phyloP scores from a whole-genome alignment of 2,888 invertebrate genomes.

The Eudemis profundana region DNA sequence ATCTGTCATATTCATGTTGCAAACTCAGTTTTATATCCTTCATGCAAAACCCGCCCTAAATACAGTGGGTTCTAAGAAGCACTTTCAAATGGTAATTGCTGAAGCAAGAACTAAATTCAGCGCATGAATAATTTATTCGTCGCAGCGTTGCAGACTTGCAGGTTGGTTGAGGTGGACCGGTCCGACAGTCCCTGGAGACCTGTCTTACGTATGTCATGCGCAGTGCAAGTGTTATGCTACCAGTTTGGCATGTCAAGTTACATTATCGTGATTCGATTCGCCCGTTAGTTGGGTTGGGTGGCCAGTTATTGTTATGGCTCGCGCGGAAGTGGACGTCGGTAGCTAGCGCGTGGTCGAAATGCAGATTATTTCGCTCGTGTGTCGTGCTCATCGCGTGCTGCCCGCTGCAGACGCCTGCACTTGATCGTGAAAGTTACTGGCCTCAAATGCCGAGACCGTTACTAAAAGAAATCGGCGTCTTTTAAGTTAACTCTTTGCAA shows the following conservation, averaged over 20 bases:
- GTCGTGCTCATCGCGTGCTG: constrained; percentile 69
- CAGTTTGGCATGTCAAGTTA: constrained; percentile 52
- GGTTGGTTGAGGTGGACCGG: constrained; percentile 13
- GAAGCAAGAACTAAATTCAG: constrained; percentile 26
- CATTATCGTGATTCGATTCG: constrained; percentile 46
- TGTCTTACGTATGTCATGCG: constrained; percentile 32
- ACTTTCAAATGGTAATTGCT: constrained; percentile 33
- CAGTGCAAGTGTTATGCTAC: constrained; percentile 33
- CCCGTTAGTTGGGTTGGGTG: constrained; percentile 47
- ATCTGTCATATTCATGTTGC: background rate
- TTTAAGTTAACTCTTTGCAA: constrained; percentile 54
- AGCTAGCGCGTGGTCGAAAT: constrained; percentile 54
- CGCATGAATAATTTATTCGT: constrained; percentile 32
- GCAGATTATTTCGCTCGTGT: constrained; percentile 57
- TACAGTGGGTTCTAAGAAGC: background rate
- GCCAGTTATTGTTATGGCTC: constrained; percentile 71
- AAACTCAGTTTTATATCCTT: background rate
- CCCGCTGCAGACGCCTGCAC: constrained; percentile 70
- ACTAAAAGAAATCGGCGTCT: constrained; percentile 72
- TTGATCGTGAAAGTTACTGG: constrained; percentile 83
- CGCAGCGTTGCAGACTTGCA: constrained; percentile 27
- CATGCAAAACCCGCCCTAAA: constrained; percentile 10
- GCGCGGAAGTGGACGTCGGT: constrained; percentile 71
- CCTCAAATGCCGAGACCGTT: constrained; percentile 79
- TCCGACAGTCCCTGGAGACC: constrained; percentile 12